Percentiles rank a stretch among this genome's conserved stretches.
Conservation (phyloP, 2,113 vertebrate genomes). For the Campylomormyrus tamandua region DNA sequence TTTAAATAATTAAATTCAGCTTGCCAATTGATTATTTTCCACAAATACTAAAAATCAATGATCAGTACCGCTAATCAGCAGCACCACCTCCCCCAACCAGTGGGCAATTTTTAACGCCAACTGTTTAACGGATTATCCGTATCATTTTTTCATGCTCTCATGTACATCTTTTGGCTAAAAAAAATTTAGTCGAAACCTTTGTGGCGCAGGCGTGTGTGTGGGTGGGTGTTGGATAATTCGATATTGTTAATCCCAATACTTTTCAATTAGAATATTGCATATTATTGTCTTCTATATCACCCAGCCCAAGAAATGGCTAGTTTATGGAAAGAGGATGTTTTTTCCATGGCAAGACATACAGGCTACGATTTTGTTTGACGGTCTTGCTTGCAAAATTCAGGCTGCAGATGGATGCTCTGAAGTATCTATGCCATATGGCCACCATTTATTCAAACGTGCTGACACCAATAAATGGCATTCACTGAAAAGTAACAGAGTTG, state of each 20-base stretch:
- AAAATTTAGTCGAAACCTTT: not conserved
- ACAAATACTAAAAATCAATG: not conserved
- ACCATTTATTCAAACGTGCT: not conserved
- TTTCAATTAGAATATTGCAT: not conserved
- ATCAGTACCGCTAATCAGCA: not conserved
- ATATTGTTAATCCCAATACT: not conserved
- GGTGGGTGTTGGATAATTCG: not conserved
- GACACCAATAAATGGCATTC: not conserved
- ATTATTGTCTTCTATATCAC: not conserved
- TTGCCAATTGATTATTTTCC: not conserved
- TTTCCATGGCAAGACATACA: not conserved
- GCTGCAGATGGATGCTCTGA: not conserved
- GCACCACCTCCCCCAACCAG: not conserved
- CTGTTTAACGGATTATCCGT: not conserved
- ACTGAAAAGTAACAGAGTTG: not conserved
- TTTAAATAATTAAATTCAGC: not conserved
- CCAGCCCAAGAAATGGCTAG: not conserved
- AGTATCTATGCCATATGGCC: not conserved
- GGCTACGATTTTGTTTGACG: not conserved
- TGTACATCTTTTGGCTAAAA: not conserved
- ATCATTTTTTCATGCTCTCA: not conserved
- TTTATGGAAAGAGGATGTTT: not conserved
- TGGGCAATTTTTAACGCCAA: not conserved
- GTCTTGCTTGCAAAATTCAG: not conserved
- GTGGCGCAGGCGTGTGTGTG: not conserved